These are phyloP conservation scores for Bubo blakistoni DNA, from an alignment of 2,113 vertebrate genomes.

Conservation along the genomic window DNA sequence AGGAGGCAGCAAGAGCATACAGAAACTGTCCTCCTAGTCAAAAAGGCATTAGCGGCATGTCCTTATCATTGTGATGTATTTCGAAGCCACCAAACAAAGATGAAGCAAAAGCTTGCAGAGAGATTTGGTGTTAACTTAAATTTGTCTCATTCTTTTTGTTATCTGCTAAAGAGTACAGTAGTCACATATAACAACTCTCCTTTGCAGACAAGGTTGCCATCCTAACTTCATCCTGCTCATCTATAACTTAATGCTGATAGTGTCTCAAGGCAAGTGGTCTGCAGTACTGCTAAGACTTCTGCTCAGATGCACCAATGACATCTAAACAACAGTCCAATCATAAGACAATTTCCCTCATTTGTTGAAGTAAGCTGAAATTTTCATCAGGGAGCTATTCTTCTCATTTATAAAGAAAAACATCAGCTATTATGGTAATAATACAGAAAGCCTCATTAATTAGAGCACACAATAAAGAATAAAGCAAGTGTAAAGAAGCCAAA, in stretches of 20 bases:
- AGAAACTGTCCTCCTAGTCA: background rate
- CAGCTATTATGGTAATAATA: slow-evolving; percentile 39
- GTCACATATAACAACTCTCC: background rate
- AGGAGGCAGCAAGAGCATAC: background rate
- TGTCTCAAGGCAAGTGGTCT: background rate
- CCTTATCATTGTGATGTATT: background rate
- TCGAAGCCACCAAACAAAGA: background rate
- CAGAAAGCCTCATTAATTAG: slow-evolving; percentile 63
- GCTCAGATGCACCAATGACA: background rate
- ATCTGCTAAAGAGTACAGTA: background rate
- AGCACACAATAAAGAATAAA: slow-evolving; percentile 44
- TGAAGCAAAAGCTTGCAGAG: background rate
- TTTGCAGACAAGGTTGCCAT: background rate
- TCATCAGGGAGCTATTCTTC: slow-evolving; percentile 20
- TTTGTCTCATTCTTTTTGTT: background rate
- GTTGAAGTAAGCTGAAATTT: slow-evolving; percentile 30
- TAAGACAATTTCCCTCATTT: background rate
- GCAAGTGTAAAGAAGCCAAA: background rate
- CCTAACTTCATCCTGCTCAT: background rate
- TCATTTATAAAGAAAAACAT: slow-evolving; percentile 57
- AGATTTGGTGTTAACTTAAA: background rate
- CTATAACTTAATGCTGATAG: background rate
- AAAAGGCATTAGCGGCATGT: background rate
- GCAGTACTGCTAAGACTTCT: background rate
- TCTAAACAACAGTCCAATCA: background rate